Base-by-base conservation (phyloP, 2,888 invertebrate genomes). In the Melanostoma scalare region DNA sequence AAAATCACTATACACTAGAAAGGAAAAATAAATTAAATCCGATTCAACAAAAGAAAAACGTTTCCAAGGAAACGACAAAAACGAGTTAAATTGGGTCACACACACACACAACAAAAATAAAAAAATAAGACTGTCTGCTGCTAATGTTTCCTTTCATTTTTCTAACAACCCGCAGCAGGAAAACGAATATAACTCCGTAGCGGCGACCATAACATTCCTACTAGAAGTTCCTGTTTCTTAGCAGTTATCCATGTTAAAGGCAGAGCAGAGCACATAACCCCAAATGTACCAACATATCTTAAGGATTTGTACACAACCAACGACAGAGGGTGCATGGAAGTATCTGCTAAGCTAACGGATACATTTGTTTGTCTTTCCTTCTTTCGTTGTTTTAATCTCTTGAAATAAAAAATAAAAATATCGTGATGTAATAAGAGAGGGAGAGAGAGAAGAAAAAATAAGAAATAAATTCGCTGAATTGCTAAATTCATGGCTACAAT, bases 61-160 rank as follows among this genome's bases (percentile, higher is more conserved):
- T 58, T 50, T 10, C 36, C 71, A 63, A 73, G 72, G 72, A 74
- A 74, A 74, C 74, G 58, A 58, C 48, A 35, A 48, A 60, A 69
- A 55, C 8, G 1, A 20, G 20, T 20, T 20, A 20, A 20, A 20
- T 20, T 20, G 20, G 20, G 20, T 20, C 20, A 20, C 20, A 20
- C 20, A 20, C 20, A 20, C 20, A 20, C 20, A 20, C 52, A 52
- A 52, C 31, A 52, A 33, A 30, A 33, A 20, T 20, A 20, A 44
- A 53, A 80, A 80, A 77, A 77, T 68, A 58, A 77, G 81, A 73
- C 77, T 82, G 81, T 82, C 77, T 77, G 67, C 35, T 68, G 77
- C 20, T 20, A 20, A 82, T 73, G 73, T 72, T 82, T 69, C 68
- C 77, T 82, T 82, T 77, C 77, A 63, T 77, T 81, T 72, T 50